Conservation (phyloP, 2,797 vertebrate species). For the Sorex maritimensis region DNA sequence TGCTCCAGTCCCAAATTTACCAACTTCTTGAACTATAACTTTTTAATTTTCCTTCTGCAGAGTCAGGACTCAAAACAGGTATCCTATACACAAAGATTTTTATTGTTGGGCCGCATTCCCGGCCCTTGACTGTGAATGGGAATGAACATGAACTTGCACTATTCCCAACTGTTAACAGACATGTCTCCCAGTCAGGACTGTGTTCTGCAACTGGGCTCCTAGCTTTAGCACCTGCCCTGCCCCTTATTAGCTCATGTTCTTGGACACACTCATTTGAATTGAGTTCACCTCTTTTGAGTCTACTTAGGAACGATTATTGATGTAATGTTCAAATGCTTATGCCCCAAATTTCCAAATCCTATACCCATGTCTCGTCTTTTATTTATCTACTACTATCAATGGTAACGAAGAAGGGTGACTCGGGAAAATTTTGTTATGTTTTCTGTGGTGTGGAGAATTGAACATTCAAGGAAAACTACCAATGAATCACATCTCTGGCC, state of each 20-base stretch:
- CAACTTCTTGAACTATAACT: not conserved
- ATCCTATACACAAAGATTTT: too few relatives aligned
- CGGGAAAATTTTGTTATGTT: not conserved
- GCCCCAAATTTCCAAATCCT: constrained; percentile 13
- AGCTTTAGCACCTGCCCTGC: not conserved
- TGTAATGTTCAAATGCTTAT: not conserved
- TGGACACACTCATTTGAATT: constrained; percentile 1
- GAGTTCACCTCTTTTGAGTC: constrained; percentile 19
- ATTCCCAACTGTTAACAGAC: not conserved
- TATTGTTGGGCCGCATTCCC: too few relatives aligned
- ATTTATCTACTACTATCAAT: not conserved
- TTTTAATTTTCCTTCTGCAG: too few relatives aligned
- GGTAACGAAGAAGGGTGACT: not conserved
- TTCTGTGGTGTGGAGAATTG: too few relatives aligned
- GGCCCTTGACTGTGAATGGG: not conserved
- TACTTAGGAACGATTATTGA: not conserved
- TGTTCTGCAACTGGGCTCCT: not conserved
- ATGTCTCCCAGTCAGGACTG: not conserved
- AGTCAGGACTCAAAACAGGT: too few relatives aligned
- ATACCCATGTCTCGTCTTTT: not conserved
- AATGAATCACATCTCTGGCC: too few relatives aligned
- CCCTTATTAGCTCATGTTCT: not conserved
- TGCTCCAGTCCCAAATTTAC: not conserved
- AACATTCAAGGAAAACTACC: too few relatives aligned
- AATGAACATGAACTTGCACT: not conserved